Percentiles rank a stretch among this genome's conserved stretches.
phyloP scores from a whole-genome alignment of 2,113 vertebrate genomes.

The Brachyistius frenatus region DNA sequence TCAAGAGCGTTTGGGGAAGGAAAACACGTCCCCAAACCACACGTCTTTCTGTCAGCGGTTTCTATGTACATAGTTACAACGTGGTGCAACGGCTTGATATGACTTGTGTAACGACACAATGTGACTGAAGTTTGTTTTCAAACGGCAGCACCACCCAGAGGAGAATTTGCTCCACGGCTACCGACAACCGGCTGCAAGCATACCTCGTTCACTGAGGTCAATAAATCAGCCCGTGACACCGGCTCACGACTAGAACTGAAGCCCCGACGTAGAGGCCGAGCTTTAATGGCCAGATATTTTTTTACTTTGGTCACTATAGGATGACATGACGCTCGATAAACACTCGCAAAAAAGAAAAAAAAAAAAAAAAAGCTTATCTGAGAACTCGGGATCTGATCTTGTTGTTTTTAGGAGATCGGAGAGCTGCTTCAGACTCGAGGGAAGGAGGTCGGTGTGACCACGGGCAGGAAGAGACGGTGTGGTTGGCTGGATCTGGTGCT shows the following conservation, averaged over 20 bases:
- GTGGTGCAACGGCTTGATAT: not conserved
- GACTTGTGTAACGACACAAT: not conserved
- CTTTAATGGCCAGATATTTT: not conserved
- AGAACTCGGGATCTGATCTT: not conserved
- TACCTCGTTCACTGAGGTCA: not conserved
- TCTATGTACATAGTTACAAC: too few species aligned
- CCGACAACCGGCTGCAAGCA: not conserved
- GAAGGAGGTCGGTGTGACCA: conserved; percentile 96
- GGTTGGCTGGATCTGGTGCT: conserved; percentile 97
- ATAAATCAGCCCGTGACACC: not conserved
- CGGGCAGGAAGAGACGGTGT: conserved; percentile 95
- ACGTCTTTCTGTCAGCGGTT: too few species aligned
- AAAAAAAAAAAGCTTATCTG: not conserved
- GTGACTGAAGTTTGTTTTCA: not conserved
- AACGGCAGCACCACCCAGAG: conserved; percentile 44
- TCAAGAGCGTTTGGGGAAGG: too few species aligned
- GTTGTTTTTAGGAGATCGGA: conserved; percentile 86
- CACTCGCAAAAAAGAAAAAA: not conserved
- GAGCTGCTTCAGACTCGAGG: conserved; percentile 92
- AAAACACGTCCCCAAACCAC: too few species aligned
- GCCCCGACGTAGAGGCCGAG: not conserved
- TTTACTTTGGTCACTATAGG: not conserved
- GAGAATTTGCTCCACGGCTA: not conserved
- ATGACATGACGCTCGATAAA: not conserved
- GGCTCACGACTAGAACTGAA: not conserved